Percentiles rank a stretch among this genome's conserved stretches.
These are phyloP conservation scores for Tachysurus fulvidraco DNA, from an alignment of 2,113 vertebrate species.

Conservation along the genomic window DNA sequence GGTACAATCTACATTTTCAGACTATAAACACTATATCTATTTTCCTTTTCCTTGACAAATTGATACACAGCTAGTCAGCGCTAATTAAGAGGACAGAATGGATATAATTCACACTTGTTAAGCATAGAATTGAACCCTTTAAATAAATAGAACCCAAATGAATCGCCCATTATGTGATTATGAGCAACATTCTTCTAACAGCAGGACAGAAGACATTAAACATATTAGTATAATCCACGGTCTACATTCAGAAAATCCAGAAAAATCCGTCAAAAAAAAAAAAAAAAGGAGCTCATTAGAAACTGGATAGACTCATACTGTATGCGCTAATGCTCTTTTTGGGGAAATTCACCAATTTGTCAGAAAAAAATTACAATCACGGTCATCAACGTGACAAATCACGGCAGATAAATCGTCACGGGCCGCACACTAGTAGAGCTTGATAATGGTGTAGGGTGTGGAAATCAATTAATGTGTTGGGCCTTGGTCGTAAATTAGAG, in stretches of 20 bases:
- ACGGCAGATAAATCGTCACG: slow-evolving; percentile 46
- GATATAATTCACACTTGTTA: slow-evolving; percentile 48
- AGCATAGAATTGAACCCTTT: slow-evolving; percentile 45
- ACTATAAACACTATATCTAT: slow-evolving; percentile 12
- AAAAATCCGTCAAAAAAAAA: slow-evolving; percentile 34
- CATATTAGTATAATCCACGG: slow-evolving; percentile 53
- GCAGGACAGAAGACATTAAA: slow-evolving; percentile 48
- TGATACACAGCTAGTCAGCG: slow-evolving; percentile 22
- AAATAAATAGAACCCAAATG: slow-evolving; percentile 40
- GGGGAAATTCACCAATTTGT: slow-evolving; percentile 51
- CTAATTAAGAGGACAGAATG: slow-evolving; percentile 40
- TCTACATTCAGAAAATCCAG: slow-evolving; percentile 39
- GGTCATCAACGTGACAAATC: slow-evolving; percentile 43
- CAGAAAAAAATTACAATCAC: slow-evolving; percentile 53
- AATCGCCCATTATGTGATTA: slow-evolving; percentile 49
- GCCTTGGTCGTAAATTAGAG: slow-evolving; percentile 51
- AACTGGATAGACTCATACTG: slow-evolving; percentile 45
- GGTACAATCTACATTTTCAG: background rate
- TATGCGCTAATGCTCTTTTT: slow-evolving; percentile 38
- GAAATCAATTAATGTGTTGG: slow-evolving; percentile 56
- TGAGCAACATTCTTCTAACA: slow-evolving; percentile 43
- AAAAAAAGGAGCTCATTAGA: slow-evolving; percentile 50
- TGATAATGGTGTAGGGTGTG: slow-evolving; percentile 44
- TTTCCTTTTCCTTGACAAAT: slow-evolving; percentile 13
- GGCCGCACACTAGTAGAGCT: slow-evolving; percentile 38